Base-by-base conservation (phyloP, 2,888 invertebrate species). In the Ethmia dodecea region DNA sequence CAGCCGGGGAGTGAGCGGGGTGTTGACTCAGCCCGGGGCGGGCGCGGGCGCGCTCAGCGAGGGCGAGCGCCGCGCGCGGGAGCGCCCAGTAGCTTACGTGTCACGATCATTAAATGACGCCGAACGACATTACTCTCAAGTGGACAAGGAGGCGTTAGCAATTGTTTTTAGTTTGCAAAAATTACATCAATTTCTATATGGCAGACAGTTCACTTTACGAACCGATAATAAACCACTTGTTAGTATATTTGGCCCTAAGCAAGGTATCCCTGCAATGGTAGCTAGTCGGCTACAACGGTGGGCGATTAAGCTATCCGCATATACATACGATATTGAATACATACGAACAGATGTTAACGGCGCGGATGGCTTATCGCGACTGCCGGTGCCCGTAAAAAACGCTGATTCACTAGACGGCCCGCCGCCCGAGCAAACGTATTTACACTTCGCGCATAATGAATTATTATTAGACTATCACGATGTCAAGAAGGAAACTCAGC, bases 181-280 rank as follows among this genome's bases (percentile, higher is more conserved):
- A 11, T 39, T 29, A 11, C 34, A 41, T 27, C 32, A 41, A 12
- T 41, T 35, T 24, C 25, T 40, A 15, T 40, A 26, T 10, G 40
- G 40, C 2, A 11, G 35, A 8, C 13, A 26, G n/a, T 38, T 38
- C 20, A 18, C 24, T n/a, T 30, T 38, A 11, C 9, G 18, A 13
- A 41, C 37, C 10, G 41, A 38, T 16, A 28, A 24, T 8, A 36
- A 38, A 20, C 44, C 37, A 9, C 18, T 37, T 13, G n/a, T 27
- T 2, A 13, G 11, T 18, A 40, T 37, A 15, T 31, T 40, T 22
- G 36, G 36, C 8, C 12, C 18, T 8, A 29, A 36, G 13, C 11
- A 8, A 13, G 30, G 37, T 11, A 30, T 40, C 12, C 38, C 36
- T 2, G 9, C 15, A 2, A 39, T 41, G 28, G 36, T 30, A 2